Evolutionary conservation across 2,113 vertebrate genomes (phyloP).

Genomic region (Ophthalmolycus amberensis): DNA sequence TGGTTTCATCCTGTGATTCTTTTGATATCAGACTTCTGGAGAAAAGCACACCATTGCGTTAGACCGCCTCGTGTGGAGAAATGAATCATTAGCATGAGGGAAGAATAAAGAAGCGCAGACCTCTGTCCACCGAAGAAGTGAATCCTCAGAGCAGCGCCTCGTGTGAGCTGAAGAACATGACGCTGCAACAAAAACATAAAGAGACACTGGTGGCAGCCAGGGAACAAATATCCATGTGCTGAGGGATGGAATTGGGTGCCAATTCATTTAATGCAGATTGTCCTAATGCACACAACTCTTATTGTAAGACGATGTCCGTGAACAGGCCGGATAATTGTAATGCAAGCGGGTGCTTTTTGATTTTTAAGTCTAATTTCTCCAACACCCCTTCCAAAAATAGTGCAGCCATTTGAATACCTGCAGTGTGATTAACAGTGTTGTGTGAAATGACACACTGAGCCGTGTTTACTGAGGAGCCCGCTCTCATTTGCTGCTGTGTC

Average conservation of each 20-base stretch:
- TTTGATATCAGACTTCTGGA: constrained; percentile 25
- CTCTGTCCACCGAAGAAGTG: not conserved
- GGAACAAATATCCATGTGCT: too few relatives aligned
- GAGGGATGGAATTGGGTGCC: not conserved
- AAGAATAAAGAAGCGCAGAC: constrained; percentile 18
- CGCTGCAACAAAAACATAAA: not conserved
- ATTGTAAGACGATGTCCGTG: not conserved
- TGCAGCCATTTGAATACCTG: constrained; percentile 66
- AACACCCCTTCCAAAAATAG: constrained; percentile 72
- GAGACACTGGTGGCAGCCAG: not conserved
- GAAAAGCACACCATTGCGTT: constrained; percentile 1
- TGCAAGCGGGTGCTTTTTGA: constrained; percentile 39
- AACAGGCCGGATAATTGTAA: constrained; percentile 29
- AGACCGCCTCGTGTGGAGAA: constrained; percentile 3
- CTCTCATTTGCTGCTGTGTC: constrained; percentile 46
- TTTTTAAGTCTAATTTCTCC: constrained; percentile 54
- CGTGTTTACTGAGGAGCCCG: constrained; percentile 58
- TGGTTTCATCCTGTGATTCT: constrained; percentile 36
- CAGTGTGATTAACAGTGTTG: constrained; percentile 55
- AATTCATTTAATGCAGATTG: constrained; percentile 13
- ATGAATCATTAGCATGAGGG: constrained; percentile 10
- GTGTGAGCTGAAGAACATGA: not conserved
- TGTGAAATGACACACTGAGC: constrained; percentile 65
- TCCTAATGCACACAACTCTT: constrained; percentile 9
- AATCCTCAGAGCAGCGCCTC: not conserved